phyloP scores from a whole-genome alignment of 2,797 vertebrate species.

The Acanthurus leucopareius region DNA sequence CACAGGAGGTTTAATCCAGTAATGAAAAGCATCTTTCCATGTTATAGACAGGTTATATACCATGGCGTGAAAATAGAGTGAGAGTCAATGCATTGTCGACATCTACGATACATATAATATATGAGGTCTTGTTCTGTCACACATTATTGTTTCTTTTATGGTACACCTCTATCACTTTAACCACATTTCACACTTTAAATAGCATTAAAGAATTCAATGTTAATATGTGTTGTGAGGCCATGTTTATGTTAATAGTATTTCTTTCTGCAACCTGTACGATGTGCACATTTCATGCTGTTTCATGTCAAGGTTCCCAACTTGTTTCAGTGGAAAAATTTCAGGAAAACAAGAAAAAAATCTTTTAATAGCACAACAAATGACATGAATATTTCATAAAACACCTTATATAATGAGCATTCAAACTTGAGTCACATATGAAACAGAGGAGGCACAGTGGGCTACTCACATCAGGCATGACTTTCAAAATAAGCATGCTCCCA shows the following conservation, averaged over 20 bases:
- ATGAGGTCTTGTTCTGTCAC: conserved; percentile 28
- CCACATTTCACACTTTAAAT: conserved; percentile 53
- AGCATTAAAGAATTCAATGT: conserved; percentile 35
- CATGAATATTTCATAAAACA: conserved; percentile 72
- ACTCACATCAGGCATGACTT: conserved; percentile 37
- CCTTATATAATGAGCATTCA: conserved; percentile 49
- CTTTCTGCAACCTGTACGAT: conserved; percentile 36
- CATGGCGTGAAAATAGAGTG: conserved; percentile 41
- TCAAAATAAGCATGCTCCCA: conserved; percentile 44
- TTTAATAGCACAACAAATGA: conserved; percentile 27
- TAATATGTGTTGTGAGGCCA: conserved; percentile 25
- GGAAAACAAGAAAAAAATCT: neutral
- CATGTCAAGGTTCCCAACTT: conserved; percentile 20
- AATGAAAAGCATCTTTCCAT: conserved; percentile 53
- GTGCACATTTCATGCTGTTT: conserved; percentile 40
- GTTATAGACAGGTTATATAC: conserved; percentile 33
- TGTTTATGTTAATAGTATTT: conserved; percentile 49
- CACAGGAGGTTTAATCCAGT: conserved; percentile 38
- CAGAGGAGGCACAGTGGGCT: conserved; percentile 32
- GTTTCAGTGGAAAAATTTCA: neutral
- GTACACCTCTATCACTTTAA: conserved; percentile 32
- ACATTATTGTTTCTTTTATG: conserved; percentile 23
- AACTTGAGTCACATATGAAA: conserved; percentile 19
- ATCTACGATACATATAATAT: conserved; percentile 23
- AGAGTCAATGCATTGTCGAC: conserved; percentile 57